phyloP scores from a whole-genome alignment of 2,113 vertebrate genomes.

The Aspiorhynchus laticeps region DNA sequence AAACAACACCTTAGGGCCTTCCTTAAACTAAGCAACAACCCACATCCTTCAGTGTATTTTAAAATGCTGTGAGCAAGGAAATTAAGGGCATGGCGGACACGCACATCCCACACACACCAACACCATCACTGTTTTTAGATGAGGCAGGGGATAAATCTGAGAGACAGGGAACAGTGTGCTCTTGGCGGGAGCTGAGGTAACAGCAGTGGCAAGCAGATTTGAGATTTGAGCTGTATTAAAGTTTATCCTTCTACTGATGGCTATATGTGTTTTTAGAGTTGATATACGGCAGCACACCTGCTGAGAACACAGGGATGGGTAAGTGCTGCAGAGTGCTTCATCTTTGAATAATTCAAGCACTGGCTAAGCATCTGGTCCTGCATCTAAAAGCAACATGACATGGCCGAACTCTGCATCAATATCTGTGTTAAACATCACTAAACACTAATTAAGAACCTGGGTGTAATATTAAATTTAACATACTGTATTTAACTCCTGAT shows the following conservation, averaged over 20 bases:
- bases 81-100: conserved; percentile 59
- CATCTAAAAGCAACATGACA: not conserved
- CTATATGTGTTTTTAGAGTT: conserved; percentile 39
- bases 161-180: not conserved
- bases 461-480: not conserved
- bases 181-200: conserved; percentile 22
- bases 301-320: conserved; percentile 26
- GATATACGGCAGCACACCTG: conserved; percentile 28
- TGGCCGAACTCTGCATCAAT: not conserved
- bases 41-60: conserved; percentile 32
- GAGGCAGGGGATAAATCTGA: conserved; percentile 32
- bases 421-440: not conserved
- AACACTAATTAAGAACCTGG: not conserved
- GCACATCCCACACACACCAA: conserved; percentile 47
- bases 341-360: conserved; percentile 32
- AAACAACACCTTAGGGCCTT: conserved; percentile 38
- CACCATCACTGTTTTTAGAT: conserved; percentile 34
- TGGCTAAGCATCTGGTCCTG: not conserved
- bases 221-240: conserved; percentile 50
- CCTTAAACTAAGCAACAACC: conserved; percentile 32
- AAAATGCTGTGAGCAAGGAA: conserved; percentile 30
- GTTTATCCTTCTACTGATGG: conserved; percentile 50
- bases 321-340: conserved; percentile 6
- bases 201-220: conserved; percentile 44
- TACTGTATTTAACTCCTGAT: not conserved